Evolutionary conservation across 1,140 invertebrate species (phyloP).

Genomic region (Aphelenchoides besseyi): DNA sequence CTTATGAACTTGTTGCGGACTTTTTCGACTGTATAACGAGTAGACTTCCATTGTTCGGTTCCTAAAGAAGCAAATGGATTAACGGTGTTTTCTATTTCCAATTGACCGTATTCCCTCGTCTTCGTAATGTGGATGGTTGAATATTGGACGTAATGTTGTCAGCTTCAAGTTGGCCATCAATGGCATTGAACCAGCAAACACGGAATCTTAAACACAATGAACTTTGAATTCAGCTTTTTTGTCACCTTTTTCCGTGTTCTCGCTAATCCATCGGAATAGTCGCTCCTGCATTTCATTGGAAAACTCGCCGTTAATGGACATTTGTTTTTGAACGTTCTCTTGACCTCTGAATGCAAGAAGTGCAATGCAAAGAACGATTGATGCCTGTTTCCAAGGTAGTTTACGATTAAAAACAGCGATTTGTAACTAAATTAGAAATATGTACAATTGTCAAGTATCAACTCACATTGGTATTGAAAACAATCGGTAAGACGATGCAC

Average conservation of each 20-base stretch:
- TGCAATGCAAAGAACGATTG: slow-evolving; percentile 42
- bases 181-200: slow-evolving; percentile 81
- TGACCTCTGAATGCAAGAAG: slow-evolving; percentile 55
- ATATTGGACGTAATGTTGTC: slow-evolving; percentile 73
- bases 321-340: slow-evolving; percentile 59
- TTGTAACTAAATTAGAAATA: slow-evolving; percentile 6
- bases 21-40: slow-evolving; percentile 57
- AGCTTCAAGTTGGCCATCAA: slow-evolving; percentile 77
- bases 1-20: slow-evolving; percentile 45
- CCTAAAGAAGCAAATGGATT: slow-evolving; percentile 35
- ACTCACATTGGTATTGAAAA: slow-evolving; percentile 67
- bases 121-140: slow-evolving; percentile 82
- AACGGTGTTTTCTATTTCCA: no score
- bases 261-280: slow-evolving; percentile 73
- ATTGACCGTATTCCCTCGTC: slow-evolving; percentile 70
- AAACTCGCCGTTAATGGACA: slow-evolving; percentile 69
- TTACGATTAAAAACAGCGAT: not conserved
- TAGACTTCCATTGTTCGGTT: slow-evolving; percentile 59
- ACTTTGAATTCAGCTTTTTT: slow-evolving; percentile 31
- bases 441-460: slow-evolving; percentile 21
- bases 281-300: slow-evolving; percentile 73
- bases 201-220: slow-evolving; percentile 67
- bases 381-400: slow-evolving; percentile 17
- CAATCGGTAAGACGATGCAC: slow-evolving; percentile 71
- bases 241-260: slow-evolving; percentile 66